Conservation (phyloP, 2,888 invertebrate genomes). For the Diarsia brunnea region DNA sequence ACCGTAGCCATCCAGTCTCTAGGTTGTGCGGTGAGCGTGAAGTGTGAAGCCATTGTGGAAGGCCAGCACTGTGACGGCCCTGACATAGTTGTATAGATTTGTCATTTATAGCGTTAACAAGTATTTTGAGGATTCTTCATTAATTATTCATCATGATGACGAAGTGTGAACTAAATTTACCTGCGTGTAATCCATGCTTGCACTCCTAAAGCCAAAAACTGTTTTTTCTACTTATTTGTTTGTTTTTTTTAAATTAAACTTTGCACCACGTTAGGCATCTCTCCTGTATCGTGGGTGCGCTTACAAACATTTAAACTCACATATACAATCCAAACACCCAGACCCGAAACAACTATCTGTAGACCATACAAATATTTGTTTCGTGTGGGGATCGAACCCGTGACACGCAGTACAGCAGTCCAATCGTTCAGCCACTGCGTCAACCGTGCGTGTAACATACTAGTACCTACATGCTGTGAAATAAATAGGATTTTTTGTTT, state of each 20-base stretch:
- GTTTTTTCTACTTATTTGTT: neutral
- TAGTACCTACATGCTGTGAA: neutral
- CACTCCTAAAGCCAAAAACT: no score
- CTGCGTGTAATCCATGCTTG: neutral
- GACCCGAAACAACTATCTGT: no score
- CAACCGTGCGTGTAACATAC: no score
- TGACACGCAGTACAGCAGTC: no score
- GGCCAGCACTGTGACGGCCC: slow-evolving; percentile 58
- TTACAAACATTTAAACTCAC: no score
- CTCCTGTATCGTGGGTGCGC: no score
- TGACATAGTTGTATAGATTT: slow-evolving; percentile 57
- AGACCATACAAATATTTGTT: no score
- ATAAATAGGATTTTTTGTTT: neutral
- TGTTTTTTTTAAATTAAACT: no score
- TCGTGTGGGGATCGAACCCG: no score
- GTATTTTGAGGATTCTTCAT: slow-evolving; percentile 6
- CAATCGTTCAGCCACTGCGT: no score
- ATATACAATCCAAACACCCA: no score
- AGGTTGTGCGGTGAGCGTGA: slow-evolving; percentile 54
- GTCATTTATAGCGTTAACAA: slow-evolving; percentile 28
- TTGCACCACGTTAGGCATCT: no score
- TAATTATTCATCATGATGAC: slow-evolving; percentile 21
- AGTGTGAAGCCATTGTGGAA: slow-evolving; percentile 65
- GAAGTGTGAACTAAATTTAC: neutral
- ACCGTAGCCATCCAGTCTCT: slow-evolving; percentile 49